Evolutionary conservation across 2,113 vertebrate genomes (phyloP).

Genomic region (Chloroceryle aenea): DNA sequence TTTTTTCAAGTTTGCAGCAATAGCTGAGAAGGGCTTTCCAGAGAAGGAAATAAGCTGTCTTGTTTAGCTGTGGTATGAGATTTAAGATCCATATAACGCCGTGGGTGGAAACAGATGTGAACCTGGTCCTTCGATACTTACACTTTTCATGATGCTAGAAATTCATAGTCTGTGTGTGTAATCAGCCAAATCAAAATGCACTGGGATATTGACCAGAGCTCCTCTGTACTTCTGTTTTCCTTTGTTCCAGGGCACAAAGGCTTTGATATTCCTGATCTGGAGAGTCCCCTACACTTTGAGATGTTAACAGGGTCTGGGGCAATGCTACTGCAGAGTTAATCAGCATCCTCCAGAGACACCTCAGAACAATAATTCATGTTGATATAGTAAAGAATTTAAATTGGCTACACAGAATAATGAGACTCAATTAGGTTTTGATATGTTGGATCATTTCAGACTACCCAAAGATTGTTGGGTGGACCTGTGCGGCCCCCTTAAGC

Average conservation of each 20-base stretch:
- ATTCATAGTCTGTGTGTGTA: not conserved
- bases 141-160: not conserved
- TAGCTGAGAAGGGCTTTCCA: not conserved
- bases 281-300: not conserved
- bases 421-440: not conserved
- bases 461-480: not conserved
- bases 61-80: not conserved
- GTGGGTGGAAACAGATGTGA: constrained; percentile 15
- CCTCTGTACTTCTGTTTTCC: not conserved
- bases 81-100: not conserved
- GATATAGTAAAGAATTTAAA: not conserved
- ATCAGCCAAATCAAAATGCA: not conserved
- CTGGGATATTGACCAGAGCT: not conserved
- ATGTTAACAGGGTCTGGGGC: not conserved
- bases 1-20: not conserved
- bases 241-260: not conserved
- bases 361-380: not conserved
- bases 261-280: not conserved
- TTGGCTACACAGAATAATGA: not conserved
- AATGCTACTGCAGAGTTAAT: not conserved
- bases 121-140: not conserved
- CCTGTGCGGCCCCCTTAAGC: not conserved
- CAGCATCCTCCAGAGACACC: not conserved
- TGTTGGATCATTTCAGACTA: not conserved
- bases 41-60: not conserved